Evolutionary conservation across 2,888 invertebrate species (phyloP), one percentile per base, ranked within the genome.

Genomic region (Eilema sororculum): DNA sequence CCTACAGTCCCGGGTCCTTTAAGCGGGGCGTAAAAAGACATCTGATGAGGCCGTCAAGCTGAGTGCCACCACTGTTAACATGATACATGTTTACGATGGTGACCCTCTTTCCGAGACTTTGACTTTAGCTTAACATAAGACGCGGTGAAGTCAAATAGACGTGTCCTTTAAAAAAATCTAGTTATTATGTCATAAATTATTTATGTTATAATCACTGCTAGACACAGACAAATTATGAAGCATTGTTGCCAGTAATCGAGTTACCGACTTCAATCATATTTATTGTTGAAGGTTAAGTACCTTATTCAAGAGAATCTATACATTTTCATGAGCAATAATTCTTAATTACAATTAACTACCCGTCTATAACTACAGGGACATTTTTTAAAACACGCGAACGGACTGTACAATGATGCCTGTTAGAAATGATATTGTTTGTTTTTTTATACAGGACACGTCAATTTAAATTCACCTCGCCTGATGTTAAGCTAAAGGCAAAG

Each of bases 171-270:
- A 33, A 33, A 8, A 33, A 41, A 62, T 20, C 22, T 16, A 62
- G 24, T 41, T 9, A 20, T 62, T 24, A 12, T 60, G 66, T 41
- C 59, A n/a, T 63, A 63, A 63, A 46, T 4, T 30, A 64, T 2
- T 30, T 33, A 46, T 41, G 16, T 37, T 46, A 52, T n/a, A 52
- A 56, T 56, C 6, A n/a, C 6, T 46, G 28, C 20, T 16, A 22
- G 57, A 65, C 65, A 65, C 5, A 33, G 16, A 68, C 46, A 65
- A 72, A 68, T 68, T 28, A 67, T 58, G 58, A 13, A 57, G 28
- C n/a, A 71, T 71, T 68, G 65, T 58, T 41, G n/a, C 24, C 13
- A 59, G 37, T 71, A 65, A 71, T 68, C 68, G 60, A 68, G 12
- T 62, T 61, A 68, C 20, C n/a, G 52, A n/a, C 20, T 52, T 9